Conservation (phyloP, 2,113 vertebrate genomes). For the Solea solea region DNA sequence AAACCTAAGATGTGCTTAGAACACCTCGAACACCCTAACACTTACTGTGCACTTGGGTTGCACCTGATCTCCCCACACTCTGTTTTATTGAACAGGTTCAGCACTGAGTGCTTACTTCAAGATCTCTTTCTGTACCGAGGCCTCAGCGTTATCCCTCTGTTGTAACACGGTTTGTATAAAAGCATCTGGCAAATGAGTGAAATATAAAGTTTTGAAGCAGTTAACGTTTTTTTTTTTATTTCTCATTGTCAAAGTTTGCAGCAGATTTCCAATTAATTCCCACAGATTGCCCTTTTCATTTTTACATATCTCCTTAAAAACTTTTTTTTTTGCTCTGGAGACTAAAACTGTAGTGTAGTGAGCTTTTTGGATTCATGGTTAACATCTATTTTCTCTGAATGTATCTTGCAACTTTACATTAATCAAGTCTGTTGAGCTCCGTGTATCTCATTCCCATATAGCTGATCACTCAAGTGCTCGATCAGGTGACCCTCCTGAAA, state of each 20-base stretch:
- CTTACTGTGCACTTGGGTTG: not conserved
- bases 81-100: not conserved
- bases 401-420: conserved; percentile 9
- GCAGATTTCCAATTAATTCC: conserved; percentile 25
- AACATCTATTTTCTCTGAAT: conserved; percentile 11
- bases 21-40: not conserved
- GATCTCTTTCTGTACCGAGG: not conserved
- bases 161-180: not conserved
- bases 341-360: conserved; percentile 6
- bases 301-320: conserved; percentile 20
- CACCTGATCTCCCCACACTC: not conserved
- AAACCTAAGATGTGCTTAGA: not conserved
- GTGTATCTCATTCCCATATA: not conserved
- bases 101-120: not conserved
- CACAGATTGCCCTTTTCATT: conserved; percentile 4
- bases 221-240: not conserved
- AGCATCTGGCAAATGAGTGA: not conserved
- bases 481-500: not conserved
- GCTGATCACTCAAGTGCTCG: not conserved
- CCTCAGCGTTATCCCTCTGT: not conserved
- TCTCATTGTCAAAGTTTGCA: conserved; percentile 1
- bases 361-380: conserved; percentile 15
- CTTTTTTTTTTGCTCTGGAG: not conserved
- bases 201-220: not conserved
- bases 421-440: conserved; percentile 9